Percentiles rank a stretch among this genome's conserved stretches.
These are phyloP conservation scores for Saturnia japonica DNA, from an alignment of 2,888 invertebrate species.

Conservation along the genomic window DNA sequence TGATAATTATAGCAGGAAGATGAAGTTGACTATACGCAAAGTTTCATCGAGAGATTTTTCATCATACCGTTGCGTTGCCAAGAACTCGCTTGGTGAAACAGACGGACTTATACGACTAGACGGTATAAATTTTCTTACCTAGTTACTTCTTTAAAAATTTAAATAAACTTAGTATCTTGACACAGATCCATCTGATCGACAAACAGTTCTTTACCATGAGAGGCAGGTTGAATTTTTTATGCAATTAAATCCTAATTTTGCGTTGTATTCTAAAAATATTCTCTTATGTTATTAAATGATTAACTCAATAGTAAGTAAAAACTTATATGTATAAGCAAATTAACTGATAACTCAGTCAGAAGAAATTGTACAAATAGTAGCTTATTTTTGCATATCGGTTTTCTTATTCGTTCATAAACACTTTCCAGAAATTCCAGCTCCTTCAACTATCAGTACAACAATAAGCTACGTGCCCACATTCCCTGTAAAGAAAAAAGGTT, in stretches of 20 bases:
- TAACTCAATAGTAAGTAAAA: background rate
- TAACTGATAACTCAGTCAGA: too few species aligned
- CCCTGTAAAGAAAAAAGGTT: conserved; percentile 85
- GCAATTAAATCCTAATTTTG: background rate
- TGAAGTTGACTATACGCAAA: conserved; percentile 94
- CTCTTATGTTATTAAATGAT: background rate
- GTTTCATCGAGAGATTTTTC: conserved; percentile 91
- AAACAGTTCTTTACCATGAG: background rate
- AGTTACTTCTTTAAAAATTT: background rate
- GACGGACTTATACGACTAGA: conserved; percentile 94
- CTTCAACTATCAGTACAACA: conserved; percentile 86
- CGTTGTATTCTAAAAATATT: background rate
- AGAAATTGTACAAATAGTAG: too few species aligned
- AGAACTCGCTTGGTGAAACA: conserved; percentile 94
- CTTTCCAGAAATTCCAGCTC: conserved; percentile 91
- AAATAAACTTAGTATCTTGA: background rate
- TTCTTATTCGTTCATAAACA: background rate
- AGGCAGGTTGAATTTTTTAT: background rate
- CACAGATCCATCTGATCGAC: background rate
- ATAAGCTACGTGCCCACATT: conserved; percentile 81
- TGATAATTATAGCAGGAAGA: conserved; percentile 93
- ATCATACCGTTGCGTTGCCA: conserved; percentile 94
- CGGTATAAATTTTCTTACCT: conserved; percentile 75
- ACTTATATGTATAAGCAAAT: too few species aligned
- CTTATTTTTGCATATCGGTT: background rate